These are phyloP conservation scores for Sebastes itinus DNA, from an alignment of 2,797 vertebrate genomes.

Conservation along the genomic window DNA sequence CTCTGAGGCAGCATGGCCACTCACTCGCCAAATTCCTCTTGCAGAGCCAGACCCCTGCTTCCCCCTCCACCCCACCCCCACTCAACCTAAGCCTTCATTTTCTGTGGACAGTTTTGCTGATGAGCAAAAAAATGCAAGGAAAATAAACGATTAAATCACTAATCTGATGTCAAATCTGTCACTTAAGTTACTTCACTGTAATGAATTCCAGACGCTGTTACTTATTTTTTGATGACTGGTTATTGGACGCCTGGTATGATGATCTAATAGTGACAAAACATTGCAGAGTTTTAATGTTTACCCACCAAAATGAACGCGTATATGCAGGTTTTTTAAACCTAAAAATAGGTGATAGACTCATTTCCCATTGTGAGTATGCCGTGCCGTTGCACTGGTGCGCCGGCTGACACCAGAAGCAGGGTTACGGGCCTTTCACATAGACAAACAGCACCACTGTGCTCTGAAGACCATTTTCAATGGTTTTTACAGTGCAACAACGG, in stretches of 20 bases:
- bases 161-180: conserved; percentile 5
- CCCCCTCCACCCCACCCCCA: not conserved
- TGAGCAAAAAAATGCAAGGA: conserved; percentile 15
- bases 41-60: not conserved
- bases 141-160: conserved; percentile 10
- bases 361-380: no score
- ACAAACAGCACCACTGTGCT: no score
- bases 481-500: no score
- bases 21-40: conserved; percentile 54
- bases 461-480: no score
- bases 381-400: no score
- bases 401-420: no score
- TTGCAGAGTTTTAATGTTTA: not conserved
- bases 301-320: not conserved
- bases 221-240: conserved; percentile 15
- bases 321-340: no score
- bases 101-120: conserved; percentile 29
- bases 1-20: conserved; percentile 58
- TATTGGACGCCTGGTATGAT: conserved; percentile 12
- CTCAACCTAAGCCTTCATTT: conserved; percentile 2
- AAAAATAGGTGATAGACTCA: no score
- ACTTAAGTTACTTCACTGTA: conserved; percentile 2
- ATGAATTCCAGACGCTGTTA: conserved; percentile 16
- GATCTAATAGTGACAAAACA: conserved; percentile 6
- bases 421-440: no score